Conservation (phyloP, 2,888 invertebrate species). For the Macrosoma leucophasiata region DNA sequence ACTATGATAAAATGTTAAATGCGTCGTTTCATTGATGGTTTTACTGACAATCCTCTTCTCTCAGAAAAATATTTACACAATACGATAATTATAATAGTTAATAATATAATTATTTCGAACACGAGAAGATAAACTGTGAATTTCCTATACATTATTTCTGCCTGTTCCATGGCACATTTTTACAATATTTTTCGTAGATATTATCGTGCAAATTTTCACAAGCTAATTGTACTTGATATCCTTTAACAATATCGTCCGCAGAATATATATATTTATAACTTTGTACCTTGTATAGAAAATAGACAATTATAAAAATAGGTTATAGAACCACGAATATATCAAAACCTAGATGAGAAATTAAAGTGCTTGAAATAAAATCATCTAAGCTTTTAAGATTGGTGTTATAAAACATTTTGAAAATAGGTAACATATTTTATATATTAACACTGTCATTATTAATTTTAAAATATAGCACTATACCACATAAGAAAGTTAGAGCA, state of each 20-base stretch:
- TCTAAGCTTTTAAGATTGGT: no score
- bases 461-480: conserved; percentile 20
- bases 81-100: no score
- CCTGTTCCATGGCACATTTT: conserved; percentile 63
- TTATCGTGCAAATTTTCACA: conserved; percentile 21
- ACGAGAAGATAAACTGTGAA: background rate
- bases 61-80: conserved; percentile 14
- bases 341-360: no score
- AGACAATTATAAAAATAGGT: conserved; percentile 1
- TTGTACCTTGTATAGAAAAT: conserved; percentile 52
- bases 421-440: background rate
- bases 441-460: no score
- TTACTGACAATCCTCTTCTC: no score
- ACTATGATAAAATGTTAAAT: no score
- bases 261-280: conserved; percentile 36
- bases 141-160: conserved; percentile 33
- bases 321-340: background rate
- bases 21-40: no score
- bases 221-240: conserved; percentile 13
- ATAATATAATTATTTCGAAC: background rate
- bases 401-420: background rate
- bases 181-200: conserved; percentile 30
- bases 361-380: no score
- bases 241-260: background rate
- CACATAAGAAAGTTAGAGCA: conserved; percentile 33